Evolutionary conservation across 2,113 vertebrate species (phyloP).

Genomic region (Halichoeres trimaculatus): DNA sequence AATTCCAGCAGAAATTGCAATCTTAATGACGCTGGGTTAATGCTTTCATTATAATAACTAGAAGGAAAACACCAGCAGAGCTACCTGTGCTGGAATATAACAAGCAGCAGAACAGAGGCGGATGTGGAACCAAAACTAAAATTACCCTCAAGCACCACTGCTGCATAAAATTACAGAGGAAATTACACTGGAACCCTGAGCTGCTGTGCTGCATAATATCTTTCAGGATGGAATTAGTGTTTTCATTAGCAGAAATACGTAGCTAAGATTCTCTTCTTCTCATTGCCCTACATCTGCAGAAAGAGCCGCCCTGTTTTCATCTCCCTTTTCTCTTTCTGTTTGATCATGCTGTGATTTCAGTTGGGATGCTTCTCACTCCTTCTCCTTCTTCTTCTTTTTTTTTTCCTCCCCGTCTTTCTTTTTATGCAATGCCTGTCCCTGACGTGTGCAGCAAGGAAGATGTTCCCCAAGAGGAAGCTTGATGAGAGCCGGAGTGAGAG

Average conservation of each 20-base stretch:
- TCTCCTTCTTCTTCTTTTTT: not conserved
- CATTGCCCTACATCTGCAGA: slow-evolving; percentile 53
- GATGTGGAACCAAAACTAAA: slow-evolving; percentile 42
- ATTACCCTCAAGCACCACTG: slow-evolving; percentile 49
- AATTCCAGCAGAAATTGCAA: slow-evolving; percentile 66
- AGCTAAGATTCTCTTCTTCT: slow-evolving; percentile 26
- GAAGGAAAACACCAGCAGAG: slow-evolving; percentile 21
- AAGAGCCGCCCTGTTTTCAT: slow-evolving; percentile 46
- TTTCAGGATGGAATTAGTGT: slow-evolving; percentile 65
- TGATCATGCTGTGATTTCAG: slow-evolving; percentile 48
- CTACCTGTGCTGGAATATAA: slow-evolving; percentile 51
- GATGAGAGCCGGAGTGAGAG: slow-evolving; percentile 60
- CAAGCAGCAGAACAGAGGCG: slow-evolving; percentile 37
- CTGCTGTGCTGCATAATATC: slow-evolving; percentile 60
- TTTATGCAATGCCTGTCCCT: slow-evolving; percentile 24
- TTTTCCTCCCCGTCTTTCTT: not conserved
- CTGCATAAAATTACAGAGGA: slow-evolving; percentile 63
- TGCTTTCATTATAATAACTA: slow-evolving; percentile 61
- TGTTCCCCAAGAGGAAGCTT: slow-evolving; percentile 87
- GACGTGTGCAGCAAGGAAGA: slow-evolving; percentile 86
- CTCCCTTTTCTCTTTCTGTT: slow-evolving; percentile 38
- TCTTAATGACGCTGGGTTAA: slow-evolving; percentile 63
- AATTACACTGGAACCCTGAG: slow-evolving; percentile 53
- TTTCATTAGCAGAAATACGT: slow-evolving; percentile 68
- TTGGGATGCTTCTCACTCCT: slow-evolving; percentile 17